These are phyloP conservation scores for Myotis davidii DNA, from an alignment of 2,113 vertebrate genomes.

Conservation along the genomic window DNA sequence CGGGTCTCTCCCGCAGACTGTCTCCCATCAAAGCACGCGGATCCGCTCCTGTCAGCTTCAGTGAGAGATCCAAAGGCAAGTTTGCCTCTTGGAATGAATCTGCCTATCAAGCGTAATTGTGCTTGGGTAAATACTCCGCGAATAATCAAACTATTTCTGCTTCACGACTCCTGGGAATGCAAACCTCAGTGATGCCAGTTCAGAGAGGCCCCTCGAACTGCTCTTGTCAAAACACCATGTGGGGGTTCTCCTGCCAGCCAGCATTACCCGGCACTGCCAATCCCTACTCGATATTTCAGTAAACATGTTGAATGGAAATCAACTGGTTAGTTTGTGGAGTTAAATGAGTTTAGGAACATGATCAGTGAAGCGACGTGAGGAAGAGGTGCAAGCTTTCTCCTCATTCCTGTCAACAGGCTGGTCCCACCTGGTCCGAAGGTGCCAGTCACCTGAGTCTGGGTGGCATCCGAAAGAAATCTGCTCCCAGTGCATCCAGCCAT, in stretches of 20 bases:
- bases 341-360: neutral
- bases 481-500: neutral
- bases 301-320: neutral
- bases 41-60: neutral
- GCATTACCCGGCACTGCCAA: neutral
- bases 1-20: neutral
- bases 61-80: slow-evolving; percentile 17
- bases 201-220: neutral
- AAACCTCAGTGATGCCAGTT: neutral
- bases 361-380: neutral
- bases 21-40: neutral
- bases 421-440: neutral
- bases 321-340: neutral
- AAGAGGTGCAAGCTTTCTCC: neutral
- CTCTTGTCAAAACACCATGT: slow-evolving; percentile 44
- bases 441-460: neutral
- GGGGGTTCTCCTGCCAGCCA: neutral
- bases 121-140: neutral
- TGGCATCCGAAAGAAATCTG: neutral
- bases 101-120: neutral
- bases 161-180: neutral
- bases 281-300: slow-evolving; percentile 38
- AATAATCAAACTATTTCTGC: slow-evolving; percentile 6
- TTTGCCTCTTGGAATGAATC: slow-evolving; percentile 10
- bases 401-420: neutral